These are phyloP conservation scores for Etheostoma cragini DNA, from an alignment of 2,113 vertebrate genomes.

Conservation along the genomic window DNA sequence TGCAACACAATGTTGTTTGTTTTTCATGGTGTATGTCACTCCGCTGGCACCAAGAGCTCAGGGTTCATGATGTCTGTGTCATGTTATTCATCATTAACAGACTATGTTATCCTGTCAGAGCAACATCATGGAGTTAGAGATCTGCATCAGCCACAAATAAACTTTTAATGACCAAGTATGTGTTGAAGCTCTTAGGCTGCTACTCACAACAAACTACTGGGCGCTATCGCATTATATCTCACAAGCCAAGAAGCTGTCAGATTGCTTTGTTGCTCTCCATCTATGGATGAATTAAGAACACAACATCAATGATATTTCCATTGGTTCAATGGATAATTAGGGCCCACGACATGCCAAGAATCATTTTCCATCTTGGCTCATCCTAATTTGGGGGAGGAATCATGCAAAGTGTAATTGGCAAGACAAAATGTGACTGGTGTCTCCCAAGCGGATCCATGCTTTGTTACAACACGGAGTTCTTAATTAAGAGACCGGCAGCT, in stretches of 20 bases:
- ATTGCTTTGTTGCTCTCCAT: slow-evolving; percentile 60
- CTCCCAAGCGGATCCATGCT: slow-evolving; percentile 67
- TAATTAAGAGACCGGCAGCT: slow-evolving; percentile 71
- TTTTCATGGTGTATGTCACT: slow-evolving; percentile 37
- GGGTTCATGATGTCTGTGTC: slow-evolving; percentile 33
- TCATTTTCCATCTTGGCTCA: slow-evolving; percentile 83
- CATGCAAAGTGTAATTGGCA: slow-evolving; percentile 86
- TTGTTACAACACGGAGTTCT: slow-evolving; percentile 68
- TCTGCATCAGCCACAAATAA: slow-evolving; percentile 24
- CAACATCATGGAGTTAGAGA: slow-evolving; percentile 19
- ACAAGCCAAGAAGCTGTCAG: slow-evolving; percentile 72
- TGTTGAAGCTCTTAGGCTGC: slow-evolving; percentile 32
- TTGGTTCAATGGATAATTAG: slow-evolving; percentile 86
- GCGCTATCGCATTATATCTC: slow-evolving; percentile 25
- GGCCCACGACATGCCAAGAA: slow-evolving; percentile 85
- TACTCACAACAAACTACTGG: slow-evolving; percentile 50
- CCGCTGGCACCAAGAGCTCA: slow-evolving; percentile 22
- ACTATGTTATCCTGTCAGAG: slow-evolving; percentile 29
- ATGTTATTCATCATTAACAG: slow-evolving; percentile 27
- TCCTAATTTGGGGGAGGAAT: slow-evolving; percentile 86
- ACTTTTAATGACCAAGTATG: slow-evolving; percentile 59
- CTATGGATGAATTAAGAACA: slow-evolving; percentile 73
- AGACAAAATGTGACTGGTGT: slow-evolving; percentile 71
- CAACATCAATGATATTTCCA: slow-evolving; percentile 82
- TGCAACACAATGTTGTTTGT: slow-evolving; percentile 49